Percentiles rank a stretch among this genome's conserved stretches.
Conservation (phyloP, 2,113 vertebrate species). For the Apistogramma diplotaenia region DNA sequence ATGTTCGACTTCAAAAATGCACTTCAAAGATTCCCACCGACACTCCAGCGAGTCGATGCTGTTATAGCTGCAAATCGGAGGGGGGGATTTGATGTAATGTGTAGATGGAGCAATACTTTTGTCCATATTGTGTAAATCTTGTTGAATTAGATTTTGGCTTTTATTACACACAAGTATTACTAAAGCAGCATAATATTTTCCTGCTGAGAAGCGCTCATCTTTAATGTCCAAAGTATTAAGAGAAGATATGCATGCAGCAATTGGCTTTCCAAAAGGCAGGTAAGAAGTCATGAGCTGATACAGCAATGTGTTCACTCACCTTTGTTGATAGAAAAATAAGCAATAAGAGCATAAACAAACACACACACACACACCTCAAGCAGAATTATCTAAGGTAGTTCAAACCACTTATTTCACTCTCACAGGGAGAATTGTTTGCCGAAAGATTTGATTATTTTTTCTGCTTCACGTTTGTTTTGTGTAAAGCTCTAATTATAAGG, state of each 20-base stretch:
- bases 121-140: neutral
- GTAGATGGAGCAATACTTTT: neutral
- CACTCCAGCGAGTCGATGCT: neutral
- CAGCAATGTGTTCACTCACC: neutral
- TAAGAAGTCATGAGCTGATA: constrained; percentile 13
- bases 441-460: neutral
- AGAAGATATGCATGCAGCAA: neutral
- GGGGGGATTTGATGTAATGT: neutral
- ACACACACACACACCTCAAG: neutral
- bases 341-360: neutral
- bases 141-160: no score
- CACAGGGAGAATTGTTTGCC: neutral
- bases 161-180: neutral
- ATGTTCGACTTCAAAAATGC: neutral
- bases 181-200: neutral
- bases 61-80: neutral
- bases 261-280: constrained; percentile 5
- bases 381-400: constrained; percentile 4
- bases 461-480: neutral
- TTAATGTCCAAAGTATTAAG: constrained; percentile 7
- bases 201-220: neutral
- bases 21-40: neutral
- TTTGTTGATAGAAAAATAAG: constrained; percentile 34
- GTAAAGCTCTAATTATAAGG: neutral
- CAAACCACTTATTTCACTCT: neutral